Evolutionary conservation across 1,140 invertebrate genomes (phyloP), one percentile per base, ranked within the genome.

Genomic region (Brachionus rotundiformis): DNA sequence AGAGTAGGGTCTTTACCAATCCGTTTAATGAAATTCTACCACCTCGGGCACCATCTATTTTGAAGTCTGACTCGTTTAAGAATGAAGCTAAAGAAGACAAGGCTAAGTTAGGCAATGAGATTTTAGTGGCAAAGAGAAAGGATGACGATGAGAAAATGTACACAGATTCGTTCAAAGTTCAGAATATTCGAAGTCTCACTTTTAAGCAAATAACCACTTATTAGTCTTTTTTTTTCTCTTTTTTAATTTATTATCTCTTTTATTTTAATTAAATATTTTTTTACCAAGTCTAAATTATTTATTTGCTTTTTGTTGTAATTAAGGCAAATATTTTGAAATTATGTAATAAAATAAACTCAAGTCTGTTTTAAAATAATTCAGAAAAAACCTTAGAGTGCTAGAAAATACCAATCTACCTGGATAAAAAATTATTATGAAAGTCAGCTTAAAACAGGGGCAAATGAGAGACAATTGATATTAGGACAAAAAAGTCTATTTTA

Each of bases 151-250:
- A 79, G n/a, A 36, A 59, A 79, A 59, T 63, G 59, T 77, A 29
- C 33, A 31, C 19, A 6, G 76, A 79, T 11, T 36, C 76, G 25
- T 54, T 79, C 54, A 54, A 41, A 33, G 76, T 49, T 33, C 76
- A 79, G 25, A 63, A 63, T 63, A 79, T 79, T 59, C 19, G 76
- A 7, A 79, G 76, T 59, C 36, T 79, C 16, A 79, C 76, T 54
- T 79, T 79, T 61, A 79, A 79, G 33, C 76, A 79, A n/a, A 54
- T 79, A 19, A 79, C 76, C 19, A 79, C 76, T 27, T 79, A 79
- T 63, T 79, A 29, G 25, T 63, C 29, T 63, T 29, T 33, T 33
- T 63, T 63, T 63, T 41, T 41, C n/a, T n/a, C 6, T 41, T 41
- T 41, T 41, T 41, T 41, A 41, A 41, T 7, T 41, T 7, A 7